These are phyloP conservation scores for Latheticus oryzae DNA, from an alignment of 2,888 invertebrate species.

Conservation along the genomic window DNA sequence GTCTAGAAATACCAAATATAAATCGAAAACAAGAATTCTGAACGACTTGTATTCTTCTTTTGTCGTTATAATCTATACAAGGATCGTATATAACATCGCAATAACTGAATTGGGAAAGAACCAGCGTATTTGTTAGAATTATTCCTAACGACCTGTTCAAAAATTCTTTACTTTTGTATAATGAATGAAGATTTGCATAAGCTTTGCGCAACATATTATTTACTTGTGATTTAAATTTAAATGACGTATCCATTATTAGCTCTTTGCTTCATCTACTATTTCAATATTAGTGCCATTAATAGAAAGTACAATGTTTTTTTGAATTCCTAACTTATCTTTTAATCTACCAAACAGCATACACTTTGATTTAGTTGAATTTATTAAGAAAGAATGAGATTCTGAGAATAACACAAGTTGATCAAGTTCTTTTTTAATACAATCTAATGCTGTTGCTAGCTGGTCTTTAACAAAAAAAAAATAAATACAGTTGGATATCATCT, in stretches of 20 bases:
- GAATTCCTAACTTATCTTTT: background rate
- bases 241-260: background rate
- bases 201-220: slow-evolving; percentile 4
- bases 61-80: background rate
- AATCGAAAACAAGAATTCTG: slow-evolving; percentile 1
- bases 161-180: too few relatives aligned
- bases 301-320: background rate
- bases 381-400: background rate
- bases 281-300: too few relatives aligned
- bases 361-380: background rate
- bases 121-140: too few relatives aligned
- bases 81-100: too few relatives aligned
- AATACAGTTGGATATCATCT: slow-evolving; percentile 2
- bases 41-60: slow-evolving; percentile 3
- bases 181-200: background rate
- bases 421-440: too few relatives aligned
- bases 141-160: too few relatives aligned
- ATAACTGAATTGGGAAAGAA: too few relatives aligned
- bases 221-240: slow-evolving; percentile 1
- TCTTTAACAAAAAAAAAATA: background rate
- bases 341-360: background rate
- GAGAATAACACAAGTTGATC: background rate
- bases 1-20: background rate
- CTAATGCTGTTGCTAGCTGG: background rate
- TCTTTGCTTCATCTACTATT: slow-evolving; percentile 5